Evolutionary conservation across 1,140 invertebrate genomes (phyloP).

Genomic region (Eufriesea mexicana): DNA sequence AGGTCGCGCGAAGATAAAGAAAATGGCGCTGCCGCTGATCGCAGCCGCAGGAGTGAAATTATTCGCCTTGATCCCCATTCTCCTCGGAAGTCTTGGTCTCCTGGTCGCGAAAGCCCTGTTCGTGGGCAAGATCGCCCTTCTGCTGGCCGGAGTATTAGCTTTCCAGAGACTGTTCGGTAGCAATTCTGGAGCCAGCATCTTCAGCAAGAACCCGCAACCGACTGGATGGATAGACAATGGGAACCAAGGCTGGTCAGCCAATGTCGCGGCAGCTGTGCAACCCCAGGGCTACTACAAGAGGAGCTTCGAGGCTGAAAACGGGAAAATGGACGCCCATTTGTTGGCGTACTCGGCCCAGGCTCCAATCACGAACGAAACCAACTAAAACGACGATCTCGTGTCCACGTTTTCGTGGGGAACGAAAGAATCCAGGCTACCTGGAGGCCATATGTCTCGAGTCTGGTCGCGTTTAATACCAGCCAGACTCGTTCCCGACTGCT

Average conservation of each 20-base stretch:
- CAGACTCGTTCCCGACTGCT: conserved; percentile 70
- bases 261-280: conserved; percentile 79
- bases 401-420: background rate
- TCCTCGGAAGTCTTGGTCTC: conserved; percentile 87
- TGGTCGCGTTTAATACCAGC: conserved; percentile 26
- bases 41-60: conserved; percentile 87
- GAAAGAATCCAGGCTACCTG: background rate
- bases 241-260: conserved; percentile 76
- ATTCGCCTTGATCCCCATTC: conserved; percentile 86
- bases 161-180: conserved; percentile 86
- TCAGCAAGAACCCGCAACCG: conserved; percentile 69
- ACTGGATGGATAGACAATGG: conserved; percentile 70
- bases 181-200: conserved; percentile 74
- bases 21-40: conserved; percentile 86
- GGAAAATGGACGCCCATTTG: conserved; percentile 83
- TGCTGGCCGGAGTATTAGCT: conserved; percentile 86
- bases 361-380: conserved; percentile 52
- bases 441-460: conserved; percentile 58
- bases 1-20: conserved; percentile 87
- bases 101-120: conserved; percentile 89
- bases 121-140: conserved; percentile 88
- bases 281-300: conserved; percentile 82
- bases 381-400: conserved; percentile 26
- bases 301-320: conserved; percentile 82
- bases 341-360: conserved; percentile 84